Evolutionary conservation across 2,797 vertebrate species (phyloP).

Genomic region (Chelon auratus): DNA sequence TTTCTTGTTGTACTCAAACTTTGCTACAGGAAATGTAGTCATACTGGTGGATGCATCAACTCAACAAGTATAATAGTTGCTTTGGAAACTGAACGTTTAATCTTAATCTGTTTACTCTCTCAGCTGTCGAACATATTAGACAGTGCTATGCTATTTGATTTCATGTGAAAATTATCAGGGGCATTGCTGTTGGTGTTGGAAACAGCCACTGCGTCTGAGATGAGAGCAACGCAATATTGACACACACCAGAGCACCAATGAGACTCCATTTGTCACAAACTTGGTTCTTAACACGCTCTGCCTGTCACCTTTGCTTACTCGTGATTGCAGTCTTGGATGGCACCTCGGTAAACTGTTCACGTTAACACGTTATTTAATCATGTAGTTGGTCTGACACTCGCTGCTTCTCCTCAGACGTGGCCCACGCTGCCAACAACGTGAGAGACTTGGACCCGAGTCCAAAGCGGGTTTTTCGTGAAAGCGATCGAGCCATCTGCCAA

Average conservation of each 20-base stretch:
- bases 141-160: slow-evolving; percentile 38
- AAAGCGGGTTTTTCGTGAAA: slow-evolving; percentile 19
- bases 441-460: slow-evolving; percentile 20
- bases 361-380: slow-evolving; percentile 21
- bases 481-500: slow-evolving; percentile 7
- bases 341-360: slow-evolving; percentile 31
- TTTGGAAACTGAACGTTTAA: slow-evolving; percentile 17
- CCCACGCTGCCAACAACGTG: slow-evolving; percentile 13
- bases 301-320: slow-evolving; percentile 39
- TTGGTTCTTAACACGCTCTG: slow-evolving; percentile 19
- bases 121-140: slow-evolving; percentile 22
- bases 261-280: background rate
- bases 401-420: slow-evolving; percentile 16
- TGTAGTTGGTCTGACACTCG: background rate
- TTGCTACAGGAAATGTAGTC: background rate
- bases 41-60: background rate
- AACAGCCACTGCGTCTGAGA: slow-evolving; percentile 40
- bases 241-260: slow-evolving; percentile 34
- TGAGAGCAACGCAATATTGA: slow-evolving; percentile 32
- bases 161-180: slow-evolving; percentile 60
- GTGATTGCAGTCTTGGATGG: slow-evolving; percentile 52
- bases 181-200: slow-evolving; percentile 36
- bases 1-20: background rate
- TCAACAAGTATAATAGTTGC: background rate
- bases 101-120: slow-evolving; percentile 2